A percentile compares a stretch with the other conserved stretches of the same genome.
phyloP scores from a whole-genome alignment of 2,113 vertebrate species.

The Chelonoidis abingdonii region DNA sequence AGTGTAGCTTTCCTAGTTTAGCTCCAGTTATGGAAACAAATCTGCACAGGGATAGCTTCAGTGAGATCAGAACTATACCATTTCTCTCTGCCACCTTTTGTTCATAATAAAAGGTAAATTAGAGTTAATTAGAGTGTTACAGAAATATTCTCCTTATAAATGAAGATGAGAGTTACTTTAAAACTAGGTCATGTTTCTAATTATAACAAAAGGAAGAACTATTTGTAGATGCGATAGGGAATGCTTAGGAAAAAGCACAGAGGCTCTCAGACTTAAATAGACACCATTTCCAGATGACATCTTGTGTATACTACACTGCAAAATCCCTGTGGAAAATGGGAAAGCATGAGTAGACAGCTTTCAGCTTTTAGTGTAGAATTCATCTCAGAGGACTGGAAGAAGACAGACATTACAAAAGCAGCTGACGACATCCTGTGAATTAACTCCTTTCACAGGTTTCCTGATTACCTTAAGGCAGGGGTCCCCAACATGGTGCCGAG shows the following conservation, averaged over 20 bases:
- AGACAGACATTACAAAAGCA: not conserved
- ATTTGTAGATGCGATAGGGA: not conserved
- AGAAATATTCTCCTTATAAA: not conserved
- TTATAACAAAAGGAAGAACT: not conserved
- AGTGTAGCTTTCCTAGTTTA: not conserved
- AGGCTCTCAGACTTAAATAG: not conserved
- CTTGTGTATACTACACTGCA: not conserved
- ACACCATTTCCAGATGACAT: not conserved
- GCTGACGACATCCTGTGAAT: not conserved
- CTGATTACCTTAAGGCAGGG: not conserved
- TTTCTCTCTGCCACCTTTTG: slow-evolving; percentile 4
- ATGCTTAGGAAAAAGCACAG: not conserved
- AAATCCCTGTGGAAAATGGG: not conserved
- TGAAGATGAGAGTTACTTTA: not conserved
- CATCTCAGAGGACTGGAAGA: not conserved
- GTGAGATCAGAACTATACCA: not conserved
- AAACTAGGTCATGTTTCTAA: not conserved
- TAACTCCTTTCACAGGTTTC: not conserved
- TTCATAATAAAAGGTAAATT: not conserved
- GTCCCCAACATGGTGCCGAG: too few relatives aligned
- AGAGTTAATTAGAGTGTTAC: not conserved
- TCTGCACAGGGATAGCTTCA: not conserved
- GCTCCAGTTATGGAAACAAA: not conserved
- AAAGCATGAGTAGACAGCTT: not conserved
- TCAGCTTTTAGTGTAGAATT: fast-evolving